A percentile compares a stretch with the other conserved stretches of the same genome.
Evolutionary conservation across 2,113 vertebrate species (phyloP).

Genomic region (Rallus limicola): DNA sequence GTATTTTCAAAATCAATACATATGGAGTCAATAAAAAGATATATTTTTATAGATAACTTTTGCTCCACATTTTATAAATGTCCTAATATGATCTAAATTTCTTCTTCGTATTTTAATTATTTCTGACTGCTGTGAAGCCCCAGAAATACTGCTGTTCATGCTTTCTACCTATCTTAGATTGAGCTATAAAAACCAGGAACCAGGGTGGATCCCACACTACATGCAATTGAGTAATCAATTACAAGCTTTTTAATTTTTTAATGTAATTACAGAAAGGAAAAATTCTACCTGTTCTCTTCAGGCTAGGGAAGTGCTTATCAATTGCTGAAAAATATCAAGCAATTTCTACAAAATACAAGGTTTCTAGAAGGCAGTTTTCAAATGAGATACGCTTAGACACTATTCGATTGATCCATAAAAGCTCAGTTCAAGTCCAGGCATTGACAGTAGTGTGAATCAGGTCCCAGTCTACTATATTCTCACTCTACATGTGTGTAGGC

Average conservation of each 20-base stretch:
- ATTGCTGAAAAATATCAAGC: not conserved
- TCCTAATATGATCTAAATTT: not conserved
- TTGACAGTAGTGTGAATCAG: not conserved
- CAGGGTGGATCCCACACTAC: not conserved
- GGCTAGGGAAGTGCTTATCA: not conserved
- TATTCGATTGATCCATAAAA: not conserved
- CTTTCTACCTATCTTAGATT: not conserved
- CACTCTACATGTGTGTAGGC: not conserved
- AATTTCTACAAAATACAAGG: not conserved
- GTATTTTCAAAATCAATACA: not conserved
- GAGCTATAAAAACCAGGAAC: not conserved
- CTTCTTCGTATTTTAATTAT: not conserved
- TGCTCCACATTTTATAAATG: not conserved
- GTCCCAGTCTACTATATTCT: not conserved
- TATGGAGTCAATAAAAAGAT: not conserved
- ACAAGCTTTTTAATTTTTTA: not conserved
- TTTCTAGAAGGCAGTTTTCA: not conserved
- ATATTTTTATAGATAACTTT: not conserved
- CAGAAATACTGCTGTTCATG: not conserved
- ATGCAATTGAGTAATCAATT: accelerated
- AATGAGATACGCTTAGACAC: not conserved
- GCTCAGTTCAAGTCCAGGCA: not conserved
- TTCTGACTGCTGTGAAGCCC: not conserved
- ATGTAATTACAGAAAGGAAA: not conserved
- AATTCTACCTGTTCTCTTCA: not conserved